phyloP scores from a whole-genome alignment of 2,888 invertebrate species.

The Oscheius onirici region DNA sequence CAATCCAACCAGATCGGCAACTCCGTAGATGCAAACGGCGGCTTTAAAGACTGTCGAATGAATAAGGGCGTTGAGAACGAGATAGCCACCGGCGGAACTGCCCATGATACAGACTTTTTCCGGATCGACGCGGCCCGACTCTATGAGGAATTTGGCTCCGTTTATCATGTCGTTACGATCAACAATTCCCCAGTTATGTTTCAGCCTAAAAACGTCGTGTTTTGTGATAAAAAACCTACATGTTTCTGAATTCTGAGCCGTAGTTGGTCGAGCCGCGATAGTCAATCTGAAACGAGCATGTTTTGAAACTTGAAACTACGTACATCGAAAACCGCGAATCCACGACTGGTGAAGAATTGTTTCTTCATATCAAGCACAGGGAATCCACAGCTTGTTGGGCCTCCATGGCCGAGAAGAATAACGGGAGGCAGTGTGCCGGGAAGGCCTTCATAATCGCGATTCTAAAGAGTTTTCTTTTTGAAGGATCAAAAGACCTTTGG shows the following conservation, averaged over 20 bases:
- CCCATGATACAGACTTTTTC: slow-evolving; percentile 73
- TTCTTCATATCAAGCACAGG: slow-evolving; percentile 70
- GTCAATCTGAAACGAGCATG: slow-evolving; percentile 70
- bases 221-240: slow-evolving; percentile 48
- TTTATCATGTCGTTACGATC: slow-evolving; percentile 73
- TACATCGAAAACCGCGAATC: slow-evolving; percentile 72
- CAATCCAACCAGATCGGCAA: slow-evolving; percentile 72
- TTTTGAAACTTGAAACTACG: no score
- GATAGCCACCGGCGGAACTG: slow-evolving; percentile 69
- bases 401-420: slow-evolving; percentile 73
- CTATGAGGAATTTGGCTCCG: slow-evolving; percentile 71
- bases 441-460: slow-evolving; percentile 70
- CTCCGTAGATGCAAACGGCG: slow-evolving; percentile 73
- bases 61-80: slow-evolving; percentile 56
- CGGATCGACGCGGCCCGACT: slow-evolving; percentile 68
- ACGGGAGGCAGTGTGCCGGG: slow-evolving; percentile 72
- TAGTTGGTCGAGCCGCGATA: slow-evolving; percentile 74
- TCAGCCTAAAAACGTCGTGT: slow-evolving; percentile 50
- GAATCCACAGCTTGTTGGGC: slow-evolving; percentile 72
- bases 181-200: slow-evolving; percentile 72
- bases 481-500: slow-evolving; percentile 59
- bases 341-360: slow-evolving; percentile 69
- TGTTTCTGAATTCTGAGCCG: slow-evolving; percentile 72
- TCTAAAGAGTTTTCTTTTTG: slow-evolving; percentile 43
- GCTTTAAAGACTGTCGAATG: slow-evolving; percentile 72